Percentiles rank a stretch among this genome's conserved stretches.
Evolutionary conservation across 2,888 invertebrate species (phyloP).

Genomic region (Sarcophaga rosellei): DNA sequence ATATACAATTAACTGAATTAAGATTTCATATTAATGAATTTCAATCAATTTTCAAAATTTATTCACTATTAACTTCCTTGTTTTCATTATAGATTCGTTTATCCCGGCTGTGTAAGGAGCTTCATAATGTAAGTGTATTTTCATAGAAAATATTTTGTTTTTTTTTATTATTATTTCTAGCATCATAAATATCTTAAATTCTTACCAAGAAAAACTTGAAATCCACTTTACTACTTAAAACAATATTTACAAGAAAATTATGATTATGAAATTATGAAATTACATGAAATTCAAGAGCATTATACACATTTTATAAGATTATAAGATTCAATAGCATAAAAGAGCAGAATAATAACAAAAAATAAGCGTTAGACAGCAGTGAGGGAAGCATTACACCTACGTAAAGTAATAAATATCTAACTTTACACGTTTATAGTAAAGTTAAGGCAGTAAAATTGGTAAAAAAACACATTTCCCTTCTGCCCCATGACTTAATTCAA

Average conservation of each 20-base stretch:
- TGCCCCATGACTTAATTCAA: too few relatives aligned
- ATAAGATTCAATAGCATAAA: background rate
- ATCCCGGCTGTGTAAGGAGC: background rate
- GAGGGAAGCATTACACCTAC: too few relatives aligned
- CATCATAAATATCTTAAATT: background rate
- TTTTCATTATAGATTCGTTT: background rate
- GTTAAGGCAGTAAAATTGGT: too few relatives aligned
- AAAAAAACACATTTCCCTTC: too few relatives aligned
- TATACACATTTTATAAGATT: background rate
- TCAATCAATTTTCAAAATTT: background rate
- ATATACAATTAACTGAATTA: background rate
- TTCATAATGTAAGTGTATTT: background rate
- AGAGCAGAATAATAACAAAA: background rate
- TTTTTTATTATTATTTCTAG: background rate
- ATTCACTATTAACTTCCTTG: background rate
- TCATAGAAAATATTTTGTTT: background rate
- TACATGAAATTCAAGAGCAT: background rate
- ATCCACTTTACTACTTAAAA: background rate
- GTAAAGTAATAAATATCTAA: too few relatives aligned
- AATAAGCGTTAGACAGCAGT: too few relatives aligned
- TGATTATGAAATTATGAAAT: too few relatives aligned
- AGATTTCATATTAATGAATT: background rate
- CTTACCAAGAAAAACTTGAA: background rate
- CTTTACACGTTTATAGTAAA: too few relatives aligned
- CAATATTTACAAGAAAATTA: constrained; percentile 1